Evolutionary conservation across 2,888 invertebrate species (phyloP).

Genomic region (Tholera decimalis): DNA sequence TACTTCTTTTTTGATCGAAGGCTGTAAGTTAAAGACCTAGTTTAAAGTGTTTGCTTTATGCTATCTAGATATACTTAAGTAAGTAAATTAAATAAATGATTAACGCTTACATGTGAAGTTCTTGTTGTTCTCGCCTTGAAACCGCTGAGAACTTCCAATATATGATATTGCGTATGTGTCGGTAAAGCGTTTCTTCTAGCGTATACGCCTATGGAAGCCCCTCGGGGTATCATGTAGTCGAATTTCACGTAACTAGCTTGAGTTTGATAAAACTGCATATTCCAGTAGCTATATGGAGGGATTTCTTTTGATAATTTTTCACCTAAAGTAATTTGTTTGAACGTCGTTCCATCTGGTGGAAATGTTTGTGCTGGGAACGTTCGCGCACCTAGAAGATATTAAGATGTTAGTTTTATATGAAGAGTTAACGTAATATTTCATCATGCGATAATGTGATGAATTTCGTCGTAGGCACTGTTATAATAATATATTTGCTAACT

Average conservation of each 20-base stretch:
- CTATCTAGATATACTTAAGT: slow-evolving; percentile 1
- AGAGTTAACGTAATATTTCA: slow-evolving; percentile 27
- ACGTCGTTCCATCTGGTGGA: slow-evolving; percentile 98
- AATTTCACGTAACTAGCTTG: slow-evolving; percentile 98
- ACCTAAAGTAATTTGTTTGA: slow-evolving; percentile 97
- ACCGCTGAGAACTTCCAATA: slow-evolving; percentile 97
- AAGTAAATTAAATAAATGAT: not conserved
- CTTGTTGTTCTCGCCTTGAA: slow-evolving; percentile 96
- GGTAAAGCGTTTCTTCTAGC: slow-evolving; percentile 98
- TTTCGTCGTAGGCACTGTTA: slow-evolving; percentile 45
- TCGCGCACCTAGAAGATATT: slow-evolving; percentile 93
- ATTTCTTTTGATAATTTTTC: slow-evolving; percentile 97
- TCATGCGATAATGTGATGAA: slow-evolving; percentile 83
- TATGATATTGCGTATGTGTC: slow-evolving; percentile 99
- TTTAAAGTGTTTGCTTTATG: slow-evolving; percentile 50
- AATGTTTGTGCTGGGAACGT: slow-evolving; percentile 97
- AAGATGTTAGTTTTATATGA: slow-evolving; percentile 56
- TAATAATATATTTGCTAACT: slow-evolving; percentile 25
- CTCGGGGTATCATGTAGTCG: slow-evolving; percentile 97
- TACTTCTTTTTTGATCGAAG: slow-evolving; percentile 97
- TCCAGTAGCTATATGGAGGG: slow-evolving; percentile 98
- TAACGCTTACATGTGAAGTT: slow-evolving; percentile 95
- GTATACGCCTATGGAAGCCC: slow-evolving; percentile 98
- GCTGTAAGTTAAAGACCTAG: slow-evolving; percentile 85
- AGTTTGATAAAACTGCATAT: slow-evolving; percentile 99